phyloP scores from a whole-genome alignment of 2,113 vertebrate genomes.

The Miniopterus natalensis region DNA sequence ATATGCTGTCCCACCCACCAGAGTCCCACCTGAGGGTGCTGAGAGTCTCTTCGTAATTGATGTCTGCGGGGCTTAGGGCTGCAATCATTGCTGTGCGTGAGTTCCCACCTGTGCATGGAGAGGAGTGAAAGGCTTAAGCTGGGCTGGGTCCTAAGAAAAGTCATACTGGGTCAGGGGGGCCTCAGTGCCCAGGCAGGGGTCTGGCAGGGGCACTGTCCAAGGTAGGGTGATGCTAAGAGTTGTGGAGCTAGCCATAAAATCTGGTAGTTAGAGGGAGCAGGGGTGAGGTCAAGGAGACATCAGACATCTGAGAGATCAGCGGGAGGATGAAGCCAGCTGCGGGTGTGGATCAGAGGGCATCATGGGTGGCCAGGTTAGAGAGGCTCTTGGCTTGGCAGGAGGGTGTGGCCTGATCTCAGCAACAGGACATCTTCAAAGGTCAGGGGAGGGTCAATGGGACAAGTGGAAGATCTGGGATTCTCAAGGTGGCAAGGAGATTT shows the following conservation, averaged over 20 bases:
- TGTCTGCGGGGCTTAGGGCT: slow-evolving; percentile 94
- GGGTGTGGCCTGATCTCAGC: not conserved
- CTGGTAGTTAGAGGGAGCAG: not conserved
- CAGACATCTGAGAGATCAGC: not conserved
- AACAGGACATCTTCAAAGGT: not conserved
- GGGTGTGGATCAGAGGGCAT: not conserved
- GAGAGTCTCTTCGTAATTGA: slow-evolving; percentile 95
- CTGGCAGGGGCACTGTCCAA: not conserved
- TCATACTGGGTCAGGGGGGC: not conserved
- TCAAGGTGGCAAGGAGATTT: not conserved
- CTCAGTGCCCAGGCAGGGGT: not conserved
- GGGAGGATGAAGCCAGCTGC: not conserved
- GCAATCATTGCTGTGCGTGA: slow-evolving; percentile 96
- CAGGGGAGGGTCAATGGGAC: not conserved
- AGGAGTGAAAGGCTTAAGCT: not conserved
- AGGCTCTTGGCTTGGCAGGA: slow-evolving; percentile 4
- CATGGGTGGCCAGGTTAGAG: not conserved
- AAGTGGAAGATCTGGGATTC: not conserved
- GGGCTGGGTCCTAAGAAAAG: not conserved
- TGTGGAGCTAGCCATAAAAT: not conserved
- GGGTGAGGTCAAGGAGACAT: not conserved
- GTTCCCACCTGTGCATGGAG: slow-evolving; percentile 90
- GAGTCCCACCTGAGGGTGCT: slow-evolving; percentile 89
- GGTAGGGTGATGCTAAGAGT: not conserved
- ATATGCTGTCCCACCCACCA: not conserved